Percentiles rank a stretch among this genome's conserved stretches.
Evolutionary conservation across 1,140 invertebrate species (phyloP).

Genomic region (Holotrichia oblita): DNA sequence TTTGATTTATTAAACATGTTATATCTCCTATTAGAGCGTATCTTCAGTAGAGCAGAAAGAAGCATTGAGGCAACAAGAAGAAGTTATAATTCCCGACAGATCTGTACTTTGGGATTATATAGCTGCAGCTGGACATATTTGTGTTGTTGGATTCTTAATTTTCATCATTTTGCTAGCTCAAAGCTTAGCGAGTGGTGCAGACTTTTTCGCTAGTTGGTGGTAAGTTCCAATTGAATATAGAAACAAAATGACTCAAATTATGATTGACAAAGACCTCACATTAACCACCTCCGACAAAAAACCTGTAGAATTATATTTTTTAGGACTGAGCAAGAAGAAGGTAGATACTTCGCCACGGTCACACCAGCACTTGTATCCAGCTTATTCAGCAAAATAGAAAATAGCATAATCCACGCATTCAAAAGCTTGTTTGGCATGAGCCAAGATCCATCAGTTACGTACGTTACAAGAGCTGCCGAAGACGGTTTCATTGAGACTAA

Average conservation of each 20-base stretch:
- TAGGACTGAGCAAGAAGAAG: constrained; percentile 60
- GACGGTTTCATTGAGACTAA: constrained; percentile 37
- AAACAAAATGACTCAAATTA: too few relatives aligned
- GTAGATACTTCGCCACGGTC: background rate
- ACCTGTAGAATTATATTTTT: constrained; percentile 81
- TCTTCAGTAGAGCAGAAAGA: background rate
- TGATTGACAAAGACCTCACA: too few relatives aligned
- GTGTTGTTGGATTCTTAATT: background rate
- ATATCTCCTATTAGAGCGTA: background rate
- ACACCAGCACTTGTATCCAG: background rate
- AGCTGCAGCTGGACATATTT: constrained; percentile 14
- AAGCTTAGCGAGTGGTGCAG: constrained; percentile 71
- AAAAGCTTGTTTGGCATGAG: constrained; percentile 1
- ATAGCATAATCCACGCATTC: background rate
- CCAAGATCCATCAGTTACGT: background rate
- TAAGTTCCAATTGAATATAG: background rate
- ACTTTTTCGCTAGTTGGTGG: constrained; percentile 86
- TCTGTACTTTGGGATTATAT: constrained; percentile 20
- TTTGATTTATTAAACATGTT: background rate
- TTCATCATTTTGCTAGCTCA: constrained; percentile 63
- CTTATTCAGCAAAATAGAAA: constrained; percentile 4
- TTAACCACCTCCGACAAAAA: too few relatives aligned
- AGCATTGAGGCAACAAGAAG: background rate
- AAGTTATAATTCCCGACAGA: background rate
- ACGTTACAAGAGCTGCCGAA: background rate